Base-by-base conservation (phyloP, 1,140 invertebrate genomes). In the Eueides isabella region DNA sequence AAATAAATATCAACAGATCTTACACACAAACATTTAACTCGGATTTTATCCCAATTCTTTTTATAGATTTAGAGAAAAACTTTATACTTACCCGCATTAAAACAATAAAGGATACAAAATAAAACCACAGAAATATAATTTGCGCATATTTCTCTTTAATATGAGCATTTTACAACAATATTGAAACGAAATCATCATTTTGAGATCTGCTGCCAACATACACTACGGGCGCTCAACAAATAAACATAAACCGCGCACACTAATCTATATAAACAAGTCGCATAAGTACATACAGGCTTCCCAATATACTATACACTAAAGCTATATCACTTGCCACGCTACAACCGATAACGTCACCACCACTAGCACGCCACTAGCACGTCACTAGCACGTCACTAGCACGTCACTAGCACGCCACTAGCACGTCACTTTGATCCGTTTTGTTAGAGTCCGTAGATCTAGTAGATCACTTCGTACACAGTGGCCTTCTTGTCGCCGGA, bases 401-500 rank as follows among this genome's bases (percentile, higher is more conserved):
- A 23, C 44, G 44, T 78, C 85, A 81, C 78, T 67, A 67, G 63
- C 41, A 44, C 64, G 62, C 82, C 85, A 83, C 82, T 87, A 62
- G 26, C 29, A 29, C 77, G 81, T 85, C 85, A 88, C 82, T 85
- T 80, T 88, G 82, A 83, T 86, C 84, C 79, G 76, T 89, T 87
- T 84, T 80, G 76, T 89, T 87, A 83, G 82, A 77, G 80, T 85
- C 61, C 75, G 80, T 79, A 71, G 28, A 85, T 86, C 84, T 93
- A 83, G 96, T 99, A 99, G 90, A 99, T 99, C 86, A 99, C 98
- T 96, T 99, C 98, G 94, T 99, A 99, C 75, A 99, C 97, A 80
- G 98, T 99, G 76, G 99, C 99, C 93, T 99, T 99, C 94, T 99
- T 99, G 93, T 99, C 99, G 68, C 99, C 99, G 41, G 98, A 99